phyloP scores from a whole-genome alignment of 1,140 invertebrate genomes.

The Penaeus chinensis region DNA sequence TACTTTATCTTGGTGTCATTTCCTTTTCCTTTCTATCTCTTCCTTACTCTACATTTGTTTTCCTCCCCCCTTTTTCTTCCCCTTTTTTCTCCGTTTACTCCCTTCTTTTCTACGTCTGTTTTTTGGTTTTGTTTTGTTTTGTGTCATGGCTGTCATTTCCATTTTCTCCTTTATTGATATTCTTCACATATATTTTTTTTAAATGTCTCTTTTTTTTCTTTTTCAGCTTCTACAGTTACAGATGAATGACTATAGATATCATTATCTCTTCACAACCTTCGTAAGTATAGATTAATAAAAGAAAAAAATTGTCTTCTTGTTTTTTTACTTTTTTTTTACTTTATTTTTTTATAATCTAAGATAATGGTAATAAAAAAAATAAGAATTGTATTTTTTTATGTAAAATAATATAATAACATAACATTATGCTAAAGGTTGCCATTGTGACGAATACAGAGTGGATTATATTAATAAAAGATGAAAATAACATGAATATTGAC shows the following conservation, averaged over 20 bases:
- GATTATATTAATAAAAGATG: too few species aligned
- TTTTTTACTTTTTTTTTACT: too few species aligned
- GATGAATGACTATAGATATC: constrained; percentile 93
- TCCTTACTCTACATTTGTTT: too few species aligned
- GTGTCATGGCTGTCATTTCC: background rate
- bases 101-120: background rate
- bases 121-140: background rate
- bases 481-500: too few species aligned
- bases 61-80: too few species aligned
- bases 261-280: constrained; percentile 92
- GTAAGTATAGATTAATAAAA: constrained; percentile 76
- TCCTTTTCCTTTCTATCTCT: too few species aligned
- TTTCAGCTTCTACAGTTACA: constrained; percentile 90
- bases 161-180: background rate
- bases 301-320: background rate
- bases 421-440: too few species aligned
- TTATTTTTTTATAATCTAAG: too few species aligned
- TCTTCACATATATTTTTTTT: background rate
- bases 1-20: too few species aligned
- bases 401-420: too few species aligned
- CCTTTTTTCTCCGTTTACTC: background rate
- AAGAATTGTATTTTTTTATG: background rate
- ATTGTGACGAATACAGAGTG: background rate
- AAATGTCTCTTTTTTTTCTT: constrained; percentile 49
- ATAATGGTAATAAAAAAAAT: background rate